Evolutionary conservation across 1,140 invertebrate genomes (phyloP).

Genomic region (fruit fly (Drosophila melanogaster)): Release_6_plus_ISO1_MT NT_037436.4:18159001-18159500

Average conservation of each 20-base stretch:
- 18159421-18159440: constrained; percentile 70
- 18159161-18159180: constrained; percentile 65
- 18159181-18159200: constrained; percentile 76
- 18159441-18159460: constrained; percentile 70
- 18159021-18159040: constrained; percentile 29
- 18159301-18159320: constrained; percentile 74
- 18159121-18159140: constrained; percentile 49
- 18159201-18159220: constrained; percentile 62
- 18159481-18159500: constrained; percentile 73
- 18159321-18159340: constrained; percentile 62
- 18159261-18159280: constrained; percentile 70
- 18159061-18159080: constrained; percentile 41
- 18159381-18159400: constrained; percentile 42
- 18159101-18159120: constrained; percentile 73
- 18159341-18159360: constrained; percentile 14
- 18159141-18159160: constrained; percentile 27
- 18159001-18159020: constrained; percentile 71
- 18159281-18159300: constrained; percentile 78
- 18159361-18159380: constrained; percentile 73
- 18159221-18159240: constrained; percentile 54
- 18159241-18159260: constrained; percentile 46
- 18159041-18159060: constrained; percentile 27
- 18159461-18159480: constrained; percentile 52
- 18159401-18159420: constrained; percentile 55
- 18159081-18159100: constrained; percentile 79